These are phyloP conservation scores for Papilio xuthus DNA, from an alignment of 1,140 invertebrate genomes.

Conservation along the genomic window DNA sequence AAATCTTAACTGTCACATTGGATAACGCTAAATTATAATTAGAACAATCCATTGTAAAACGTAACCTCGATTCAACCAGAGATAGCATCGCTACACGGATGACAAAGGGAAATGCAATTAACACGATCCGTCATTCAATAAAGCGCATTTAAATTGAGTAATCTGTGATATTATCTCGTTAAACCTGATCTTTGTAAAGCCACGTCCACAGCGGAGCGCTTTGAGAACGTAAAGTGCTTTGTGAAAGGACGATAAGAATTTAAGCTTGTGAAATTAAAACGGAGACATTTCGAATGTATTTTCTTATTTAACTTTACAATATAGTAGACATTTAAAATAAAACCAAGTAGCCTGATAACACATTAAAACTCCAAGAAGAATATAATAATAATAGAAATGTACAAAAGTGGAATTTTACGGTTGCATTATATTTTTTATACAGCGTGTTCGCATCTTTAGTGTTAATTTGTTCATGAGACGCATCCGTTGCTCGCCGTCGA, in stretches of 20 bases:
- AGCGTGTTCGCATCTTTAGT: conserved; percentile 24
- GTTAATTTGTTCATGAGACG: conserved; percentile 46
- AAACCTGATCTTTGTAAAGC: conserved; percentile 47
- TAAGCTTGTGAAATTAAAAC: conserved; percentile 33
- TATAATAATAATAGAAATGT: too few relatives aligned
- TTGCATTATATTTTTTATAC: not conserved
- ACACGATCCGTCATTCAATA: conserved; percentile 59
- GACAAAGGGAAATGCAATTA: conserved; percentile 53
- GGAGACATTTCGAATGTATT: not conserved
- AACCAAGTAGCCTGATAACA: not conserved
- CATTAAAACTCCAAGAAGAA: too few relatives aligned
- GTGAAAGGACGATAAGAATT: conserved; percentile 14
- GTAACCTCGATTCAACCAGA: conserved; percentile 6
- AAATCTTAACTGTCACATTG: not conserved
- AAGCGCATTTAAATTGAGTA: conserved; percentile 60
- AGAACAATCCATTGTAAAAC: conserved; percentile 23
- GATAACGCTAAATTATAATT: conserved; percentile 5
- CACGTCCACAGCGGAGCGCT: conserved; percentile 35
- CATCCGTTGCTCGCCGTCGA: conserved; percentile 41
- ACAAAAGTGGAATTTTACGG: not conserved
- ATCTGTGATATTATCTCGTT: conserved; percentile 65
- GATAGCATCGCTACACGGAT: conserved; percentile 32
- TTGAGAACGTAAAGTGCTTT: conserved; percentile 6
- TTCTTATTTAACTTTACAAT: conserved; percentile 30
- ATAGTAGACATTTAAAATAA: not conserved